phyloP scores from a whole-genome alignment of 1,140 invertebrate species.

The Heliconius melpomene region DNA sequence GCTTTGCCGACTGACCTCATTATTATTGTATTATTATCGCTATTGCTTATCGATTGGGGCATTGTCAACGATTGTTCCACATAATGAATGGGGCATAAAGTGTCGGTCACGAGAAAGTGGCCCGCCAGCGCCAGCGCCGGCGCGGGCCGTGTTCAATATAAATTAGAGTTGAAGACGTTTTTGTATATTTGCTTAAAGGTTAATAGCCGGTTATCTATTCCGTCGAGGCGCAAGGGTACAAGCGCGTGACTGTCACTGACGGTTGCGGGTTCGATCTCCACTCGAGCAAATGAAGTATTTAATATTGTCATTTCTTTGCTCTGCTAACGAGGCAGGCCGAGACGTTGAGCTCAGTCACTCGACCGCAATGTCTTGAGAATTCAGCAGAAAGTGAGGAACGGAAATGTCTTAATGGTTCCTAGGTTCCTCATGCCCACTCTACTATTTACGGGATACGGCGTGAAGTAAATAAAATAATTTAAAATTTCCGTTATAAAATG shows the following conservation, averaged over 20 bases:
- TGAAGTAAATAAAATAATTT: no score
- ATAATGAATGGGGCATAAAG: constrained; percentile 36
- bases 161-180: constrained; percentile 12
- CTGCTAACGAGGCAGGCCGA: no score
- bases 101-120: constrained; percentile 35
- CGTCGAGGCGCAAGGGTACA: no score
- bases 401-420: neutral
- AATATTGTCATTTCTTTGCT: no score
- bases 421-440: no score
- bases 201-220: neutral
- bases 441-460: no score
- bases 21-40: neutral
- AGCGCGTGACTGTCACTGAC: neutral
- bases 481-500: no score
- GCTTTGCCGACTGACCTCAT: neutral
- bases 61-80: constrained; percentile 23
- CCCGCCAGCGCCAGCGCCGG: neutral
- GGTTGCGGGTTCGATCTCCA: no score
- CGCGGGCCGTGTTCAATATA: constrained; percentile 17
- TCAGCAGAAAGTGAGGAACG: neutral
- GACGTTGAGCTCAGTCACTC: no score
- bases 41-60: constrained; percentile 15
- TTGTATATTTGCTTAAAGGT: neutral
- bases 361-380: no score
- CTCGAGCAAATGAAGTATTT: no score